These are phyloP conservation scores for Phylloscopus collybita DNA, from an alignment of 2,797 vertebrate species.

Conservation along the genomic window DNA sequence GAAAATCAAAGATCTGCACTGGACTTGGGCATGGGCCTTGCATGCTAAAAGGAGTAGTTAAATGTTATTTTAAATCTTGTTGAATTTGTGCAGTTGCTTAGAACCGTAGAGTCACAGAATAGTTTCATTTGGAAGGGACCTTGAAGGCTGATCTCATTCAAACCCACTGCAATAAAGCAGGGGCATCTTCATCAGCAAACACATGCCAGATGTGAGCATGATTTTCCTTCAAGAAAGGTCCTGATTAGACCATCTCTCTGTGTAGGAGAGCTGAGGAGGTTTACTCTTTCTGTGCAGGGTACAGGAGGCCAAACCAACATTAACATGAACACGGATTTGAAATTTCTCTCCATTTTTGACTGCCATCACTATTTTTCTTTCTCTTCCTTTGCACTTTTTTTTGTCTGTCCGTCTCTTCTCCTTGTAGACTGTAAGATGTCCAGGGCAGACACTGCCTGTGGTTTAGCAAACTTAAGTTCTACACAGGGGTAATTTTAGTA, in stretches of 20 bases:
- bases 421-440: background rate
- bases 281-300: background rate
- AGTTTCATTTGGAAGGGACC: background rate
- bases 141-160: background rate
- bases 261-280: background rate
- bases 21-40: background rate
- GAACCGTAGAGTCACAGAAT: background rate
- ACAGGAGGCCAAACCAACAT: background rate
- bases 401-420: background rate
- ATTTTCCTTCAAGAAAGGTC: background rate
- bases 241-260: rapidly evolving
- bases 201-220: background rate
- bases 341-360: background rate
- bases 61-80: background rate
- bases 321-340: background rate
- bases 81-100: background rate
- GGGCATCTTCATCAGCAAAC: background rate
- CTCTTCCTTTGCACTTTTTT: background rate
- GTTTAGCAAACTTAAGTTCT: background rate
- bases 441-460: background rate
- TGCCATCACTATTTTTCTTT: background rate
- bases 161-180: background rate
- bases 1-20: background rate
- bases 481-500: background rate
- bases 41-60: background rate